Base-by-base conservation (phyloP, 2,888 invertebrate genomes). In the Scaptomyza cyrtandrae region DNA sequence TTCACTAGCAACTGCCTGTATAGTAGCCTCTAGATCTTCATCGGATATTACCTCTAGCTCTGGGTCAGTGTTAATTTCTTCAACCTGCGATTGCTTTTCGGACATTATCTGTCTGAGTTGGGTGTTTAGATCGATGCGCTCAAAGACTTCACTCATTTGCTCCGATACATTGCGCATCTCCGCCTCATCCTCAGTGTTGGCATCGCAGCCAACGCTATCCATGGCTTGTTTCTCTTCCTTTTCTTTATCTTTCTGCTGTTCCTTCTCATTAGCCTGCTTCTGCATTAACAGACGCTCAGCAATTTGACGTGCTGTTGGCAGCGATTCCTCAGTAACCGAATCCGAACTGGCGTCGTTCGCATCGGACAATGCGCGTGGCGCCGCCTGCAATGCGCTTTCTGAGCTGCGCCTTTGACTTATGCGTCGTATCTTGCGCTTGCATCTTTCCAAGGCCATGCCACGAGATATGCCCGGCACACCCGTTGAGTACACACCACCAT, bases 371-470 rank as follows among this genome's bases (percentile, higher is more conserved):
- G 89, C 45, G 9, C 5, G 31, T 9, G 27, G 9, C 11, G 46
- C 39, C 3, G 52, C 11, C 27, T 39, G 9, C 6, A 64, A 31
- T 0, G 37, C 56, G 9, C 74, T 57, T 13, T 82, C 83, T 2
- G 77, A 80, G 27, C 11, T 55, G 4, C 68, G 78, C 13, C 78
- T 46, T 11, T 52, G 60, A 44, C 70, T 76, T 6, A 83, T 53
- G 1, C 80, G 60, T 2, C 75, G 66, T 9, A 84, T 84, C 39
- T 82, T 80, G 3, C 68, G 74, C 45, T 89, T 86, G 65, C 71
- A 78, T 0, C 77, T 81, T 62, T 91, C 91, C 19, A 92, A 84
- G 2, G 92, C 92, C 63, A 86, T 80, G 1, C 92, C 92, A 9
- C 81, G 91, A 0, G 84, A 67, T 54, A 92, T 91, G 56, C 80